Evolutionary conservation across 53 echinoderm and acorn worm genomes (phyloP), one percentile per base, ranked within the genome.

Genomic region (Astropecten irregularis): DNA sequence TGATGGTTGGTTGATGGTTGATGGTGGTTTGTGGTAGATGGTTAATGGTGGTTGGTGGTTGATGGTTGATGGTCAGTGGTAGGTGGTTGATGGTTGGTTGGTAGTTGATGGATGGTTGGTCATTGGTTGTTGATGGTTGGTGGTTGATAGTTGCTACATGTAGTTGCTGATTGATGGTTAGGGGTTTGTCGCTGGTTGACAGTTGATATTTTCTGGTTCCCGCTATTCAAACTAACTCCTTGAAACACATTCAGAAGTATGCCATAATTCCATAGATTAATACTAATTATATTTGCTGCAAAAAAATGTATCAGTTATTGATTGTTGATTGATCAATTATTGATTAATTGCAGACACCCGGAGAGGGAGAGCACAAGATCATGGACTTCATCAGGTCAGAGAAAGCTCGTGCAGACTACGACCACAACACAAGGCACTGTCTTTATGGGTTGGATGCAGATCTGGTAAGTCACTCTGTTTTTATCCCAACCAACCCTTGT

Each of bases 331-430:
- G 52, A 61, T 28, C 61, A 26, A 0, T 61, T 30, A 8, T 13
- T 73, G 52, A 7, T 16, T 65, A 1, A 46, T 6, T 86, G 3
- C 33, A 96, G 96, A 96, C 96, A 4, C 96, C 96, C 11, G 96
- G 96, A 8, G 96, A 96, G 73, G 96, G 96, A 0, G 96, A 96
- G 50, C 96, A 96, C 71, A 96, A 96, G 77, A 89, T 96, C 20
- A 96, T 96, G 96, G 96, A 96, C 46, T 96, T 94, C 83, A 96
- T 96, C 39, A 84, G 96, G 40, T 67, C 91, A 28, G 96, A 96
- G 55, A 96, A 93, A 56, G 64, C 87, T 46, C 28, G 81, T 6
- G 55, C 53, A 68, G 91, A 88, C 37, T 94, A 96, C 33, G 91
- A 93, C 49, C 83, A 93, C 38, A 96, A 96, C 83, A 96, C 96